Conservation (phyloP, 35 echinoderm and acorn worm species). For the Ophioderma brevispina region DNA sequence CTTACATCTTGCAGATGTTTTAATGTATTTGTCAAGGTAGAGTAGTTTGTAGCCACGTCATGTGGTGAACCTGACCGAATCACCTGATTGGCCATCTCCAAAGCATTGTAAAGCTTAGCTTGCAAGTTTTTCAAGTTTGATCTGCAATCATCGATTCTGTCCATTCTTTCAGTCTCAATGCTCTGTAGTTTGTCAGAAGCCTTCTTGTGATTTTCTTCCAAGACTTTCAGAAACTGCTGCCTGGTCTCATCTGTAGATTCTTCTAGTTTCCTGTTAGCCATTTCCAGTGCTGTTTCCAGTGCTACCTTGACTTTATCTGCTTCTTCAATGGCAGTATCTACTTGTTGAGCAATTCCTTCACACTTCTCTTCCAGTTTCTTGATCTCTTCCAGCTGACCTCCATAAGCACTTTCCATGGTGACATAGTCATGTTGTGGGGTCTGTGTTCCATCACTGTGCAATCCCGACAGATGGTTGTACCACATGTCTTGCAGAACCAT, state of each 20-base stretch:
- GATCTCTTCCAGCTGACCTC: background rate
- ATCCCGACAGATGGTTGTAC: background rate
- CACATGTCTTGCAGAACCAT: conserved; percentile 27
- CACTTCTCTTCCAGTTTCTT: background rate
- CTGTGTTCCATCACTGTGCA: conserved; percentile 18
- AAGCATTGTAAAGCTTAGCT: background rate
- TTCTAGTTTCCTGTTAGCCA: background rate
- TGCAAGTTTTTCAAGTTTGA: background rate
- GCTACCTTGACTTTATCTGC: background rate
- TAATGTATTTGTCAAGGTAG: background rate
- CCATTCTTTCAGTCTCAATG: background rate
- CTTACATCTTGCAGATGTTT: background rate
- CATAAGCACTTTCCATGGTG: background rate
- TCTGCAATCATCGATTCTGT: background rate
- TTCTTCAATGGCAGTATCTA: background rate
- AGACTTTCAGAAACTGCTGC: background rate
- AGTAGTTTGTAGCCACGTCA: background rate
- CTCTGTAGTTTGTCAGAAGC: background rate
- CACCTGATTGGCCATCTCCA: background rate
- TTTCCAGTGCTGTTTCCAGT: background rate
- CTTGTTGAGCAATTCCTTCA: background rate
- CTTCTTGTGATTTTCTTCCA: background rate
- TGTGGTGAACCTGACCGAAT: background rate
- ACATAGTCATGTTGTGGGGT: conserved; percentile 3
- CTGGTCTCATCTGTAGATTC: background rate